phyloP scores from a whole-genome alignment of 2,888 invertebrate species.

The Malachius bipustulatus region DNA sequence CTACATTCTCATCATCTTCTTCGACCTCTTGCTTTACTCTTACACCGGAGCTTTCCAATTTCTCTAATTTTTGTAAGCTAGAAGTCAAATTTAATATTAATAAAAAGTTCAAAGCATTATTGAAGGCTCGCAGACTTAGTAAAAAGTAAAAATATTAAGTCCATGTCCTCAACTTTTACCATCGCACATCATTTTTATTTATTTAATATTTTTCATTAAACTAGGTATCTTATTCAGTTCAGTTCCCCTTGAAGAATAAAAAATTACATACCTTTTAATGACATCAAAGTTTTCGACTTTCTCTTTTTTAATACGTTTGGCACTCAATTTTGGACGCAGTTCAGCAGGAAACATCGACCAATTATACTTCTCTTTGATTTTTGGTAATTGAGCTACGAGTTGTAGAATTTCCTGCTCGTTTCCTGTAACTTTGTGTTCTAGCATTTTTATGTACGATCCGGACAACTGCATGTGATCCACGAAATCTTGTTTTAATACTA shows the following conservation, averaged over 20 bases:
- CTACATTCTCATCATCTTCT: conserved; percentile 36
- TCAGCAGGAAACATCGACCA: conserved; percentile 55
- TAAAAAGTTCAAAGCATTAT: too few species aligned
- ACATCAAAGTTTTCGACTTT: conserved; percentile 27
- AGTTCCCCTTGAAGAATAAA: too few species aligned
- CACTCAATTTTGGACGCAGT: conserved; percentile 42
- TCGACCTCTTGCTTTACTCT: conserved; percentile 38
- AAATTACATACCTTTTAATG: conserved; percentile 22
- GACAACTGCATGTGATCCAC: conserved; percentile 60
- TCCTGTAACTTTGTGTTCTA: conserved; percentile 35
- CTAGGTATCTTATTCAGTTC: too few species aligned
- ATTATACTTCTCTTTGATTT: conserved; percentile 38
- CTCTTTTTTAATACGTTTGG: conserved; percentile 27
- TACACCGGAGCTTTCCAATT: conserved; percentile 44
- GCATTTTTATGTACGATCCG: conserved; percentile 45
- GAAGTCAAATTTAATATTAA: too few species aligned
- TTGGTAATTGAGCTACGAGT: conserved; percentile 39
- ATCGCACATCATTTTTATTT: too few species aligned
- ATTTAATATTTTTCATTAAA: too few species aligned
- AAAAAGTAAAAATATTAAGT: background rate
- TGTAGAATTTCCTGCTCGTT: conserved; percentile 49
- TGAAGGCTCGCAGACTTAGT: conserved; percentile 1
- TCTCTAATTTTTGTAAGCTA: conserved; percentile 42
- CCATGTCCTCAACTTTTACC: background rate
- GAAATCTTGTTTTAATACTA: conserved; percentile 61